Evolutionary conservation across 2,113 vertebrate species (phyloP), one percentile per base, ranked within the genome.

Genomic region (Apteryx owenii): DNA sequence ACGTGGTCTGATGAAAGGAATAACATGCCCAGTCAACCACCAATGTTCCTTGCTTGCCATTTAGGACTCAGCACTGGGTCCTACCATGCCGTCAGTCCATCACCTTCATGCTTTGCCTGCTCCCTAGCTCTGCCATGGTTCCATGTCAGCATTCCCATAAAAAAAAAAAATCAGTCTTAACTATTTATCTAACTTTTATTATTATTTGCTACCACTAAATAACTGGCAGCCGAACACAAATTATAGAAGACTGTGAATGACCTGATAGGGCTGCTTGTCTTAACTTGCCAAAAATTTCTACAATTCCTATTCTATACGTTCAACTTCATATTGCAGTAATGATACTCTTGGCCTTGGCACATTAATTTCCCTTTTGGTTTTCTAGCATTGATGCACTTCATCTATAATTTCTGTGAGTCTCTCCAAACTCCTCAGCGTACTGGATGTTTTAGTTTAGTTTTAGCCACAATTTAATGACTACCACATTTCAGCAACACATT

Each of bases 381-480:
- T 85, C 51, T 77, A 92, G 4, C 12, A 48, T 25, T 83, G 17
- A 72, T 66, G 51, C n/a, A 53, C 36, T 88, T 91, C 9, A 50
- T 48, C 29, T 86, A 5, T 29, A 70, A 62, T 29, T 91, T 90
- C 54, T 86, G 60, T 73, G 21, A 53, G 51, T 83, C 22, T 64
- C 6, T 90, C 40, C 64, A 83, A 95, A 51, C 10, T 38, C 5
- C 75, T 54, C 33, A 38, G 5, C 10, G 4, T 31, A 69, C 13
- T 69, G 79, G 17, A 46, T 64, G 23, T 50, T 89, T 88, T 75
- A 81, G 29, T 85, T 93, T 88, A 68, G 11, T 18, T 61, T 93
- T 77, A 85, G 54, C 25, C 36, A 53, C 79, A 76, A 93, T 96
- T 95, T 96, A 97, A 88, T 66, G 33, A 23, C 51, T 28, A 92